Conservation (phyloP, 2,113 vertebrate species). For the Mesembrinibis cayennensis region DNA sequence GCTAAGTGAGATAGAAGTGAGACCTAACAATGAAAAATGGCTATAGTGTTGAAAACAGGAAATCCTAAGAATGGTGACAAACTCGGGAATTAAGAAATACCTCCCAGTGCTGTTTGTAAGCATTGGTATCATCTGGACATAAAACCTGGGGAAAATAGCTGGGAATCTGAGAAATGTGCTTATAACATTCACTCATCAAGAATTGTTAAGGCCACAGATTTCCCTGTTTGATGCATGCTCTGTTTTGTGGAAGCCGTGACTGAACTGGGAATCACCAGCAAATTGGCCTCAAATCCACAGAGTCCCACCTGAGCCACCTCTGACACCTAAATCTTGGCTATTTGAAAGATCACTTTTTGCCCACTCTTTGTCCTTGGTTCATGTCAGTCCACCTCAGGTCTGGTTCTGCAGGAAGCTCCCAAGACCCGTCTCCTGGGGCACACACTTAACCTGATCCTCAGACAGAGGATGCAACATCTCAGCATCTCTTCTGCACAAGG, state of each 20-base stretch:
- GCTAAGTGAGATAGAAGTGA: not conserved
- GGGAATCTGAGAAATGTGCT: not conserved
- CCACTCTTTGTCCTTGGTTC: not conserved
- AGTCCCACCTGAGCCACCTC: not conserved
- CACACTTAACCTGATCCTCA: not conserved
- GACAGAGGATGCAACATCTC: not conserved
- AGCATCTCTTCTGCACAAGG: not conserved
- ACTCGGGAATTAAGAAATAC: not conserved
- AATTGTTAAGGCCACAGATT: not conserved
- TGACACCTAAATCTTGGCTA: not conserved
- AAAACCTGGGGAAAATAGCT: not conserved
- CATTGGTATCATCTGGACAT: not conserved
- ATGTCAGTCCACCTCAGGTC: not conserved
- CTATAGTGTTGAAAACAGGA: not conserved
- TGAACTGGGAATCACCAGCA: not conserved
- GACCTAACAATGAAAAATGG: not conserved
- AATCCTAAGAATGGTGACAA: not conserved
- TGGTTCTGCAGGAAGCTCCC: not conserved
- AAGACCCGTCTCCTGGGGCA: not conserved
- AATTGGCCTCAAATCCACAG: not conserved
- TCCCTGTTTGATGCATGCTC: not conserved
- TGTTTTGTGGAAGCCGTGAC: not conserved
- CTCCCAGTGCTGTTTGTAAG: not conserved
- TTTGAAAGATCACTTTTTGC: not conserved
- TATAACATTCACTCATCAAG: not conserved